Evolutionary conservation across 2,888 invertebrate species (phyloP).

Genomic region (Acheta domesticus): DNA sequence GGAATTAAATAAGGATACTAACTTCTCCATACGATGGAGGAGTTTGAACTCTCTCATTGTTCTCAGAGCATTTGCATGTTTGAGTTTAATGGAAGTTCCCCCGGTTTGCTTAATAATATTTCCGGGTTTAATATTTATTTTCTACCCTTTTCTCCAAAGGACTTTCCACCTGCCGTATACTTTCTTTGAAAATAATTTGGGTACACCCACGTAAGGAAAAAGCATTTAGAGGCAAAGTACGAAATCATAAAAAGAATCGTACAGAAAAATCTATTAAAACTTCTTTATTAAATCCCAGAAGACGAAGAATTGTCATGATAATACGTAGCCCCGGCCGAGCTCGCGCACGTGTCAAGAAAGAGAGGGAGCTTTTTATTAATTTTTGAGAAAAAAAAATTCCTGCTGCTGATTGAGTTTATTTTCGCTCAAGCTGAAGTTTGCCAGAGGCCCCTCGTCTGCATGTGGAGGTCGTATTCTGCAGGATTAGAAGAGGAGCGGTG

Average conservation of each 20-base stretch:
- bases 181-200: too few relatives aligned
- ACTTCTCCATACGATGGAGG: too few relatives aligned
- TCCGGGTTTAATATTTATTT: too few relatives aligned
- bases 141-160: too few relatives aligned
- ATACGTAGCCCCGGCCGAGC: background rate
- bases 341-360: background rate
- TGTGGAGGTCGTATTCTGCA: conserved; percentile 7
- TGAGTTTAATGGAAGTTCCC: too few relatives aligned
- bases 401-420: background rate
- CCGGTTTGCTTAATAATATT: too few relatives aligned
- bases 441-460: background rate
- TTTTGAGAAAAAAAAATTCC: conserved; percentile 1
- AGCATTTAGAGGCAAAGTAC: background rate
- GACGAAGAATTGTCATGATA: conserved; percentile 18
- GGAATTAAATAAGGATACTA: too few relatives aligned
- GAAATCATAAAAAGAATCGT: conserved; percentile 6
- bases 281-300: conserved; percentile 9
- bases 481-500: background rate
- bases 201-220: too few relatives aligned
- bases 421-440: conserved; percentile 2
- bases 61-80: too few relatives aligned
- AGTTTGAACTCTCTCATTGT: too few relatives aligned
- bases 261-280: conserved; percentile 18
- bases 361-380: background rate
- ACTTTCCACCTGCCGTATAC: too few relatives aligned